These are phyloP conservation scores for Drosophila bipectinata DNA, from an alignment of 1,140 invertebrate genomes.

Conservation along the genomic window DNA sequence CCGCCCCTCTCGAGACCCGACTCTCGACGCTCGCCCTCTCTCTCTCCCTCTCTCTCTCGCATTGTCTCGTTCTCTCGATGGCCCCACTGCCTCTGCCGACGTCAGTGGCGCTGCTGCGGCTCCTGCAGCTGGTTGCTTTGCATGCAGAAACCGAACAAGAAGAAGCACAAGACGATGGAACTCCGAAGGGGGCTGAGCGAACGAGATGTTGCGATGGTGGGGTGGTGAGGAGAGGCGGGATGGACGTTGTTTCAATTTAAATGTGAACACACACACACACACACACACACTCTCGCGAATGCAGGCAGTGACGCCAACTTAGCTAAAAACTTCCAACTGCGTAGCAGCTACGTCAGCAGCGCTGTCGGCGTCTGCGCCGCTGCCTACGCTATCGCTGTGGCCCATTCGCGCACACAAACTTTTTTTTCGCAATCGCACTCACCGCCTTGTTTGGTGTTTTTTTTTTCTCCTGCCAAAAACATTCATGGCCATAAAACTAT, in stretches of 20 bases:
- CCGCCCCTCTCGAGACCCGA: conserved; percentile 17
- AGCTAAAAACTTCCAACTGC: conserved; percentile 77
- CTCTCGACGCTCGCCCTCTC: background rate
- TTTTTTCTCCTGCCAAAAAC: conserved; percentile 3
- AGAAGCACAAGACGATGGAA: conserved; percentile 2
- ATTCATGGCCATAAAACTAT: background rate
- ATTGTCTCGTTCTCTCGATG: conserved; percentile 7
- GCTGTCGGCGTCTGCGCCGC: conserved; percentile 22
- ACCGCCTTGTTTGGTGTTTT: conserved; percentile 26
- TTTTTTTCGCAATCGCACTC: conserved; percentile 25
- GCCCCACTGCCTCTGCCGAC: conserved; percentile 5
- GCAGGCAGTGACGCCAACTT: conserved; percentile 58
- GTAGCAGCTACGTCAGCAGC: conserved; percentile 52
- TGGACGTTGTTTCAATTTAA: conserved; percentile 74
- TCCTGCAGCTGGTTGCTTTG: conserved; percentile 23
- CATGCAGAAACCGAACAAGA: conserved; percentile 23
- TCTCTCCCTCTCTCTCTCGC: conserved; percentile 4
- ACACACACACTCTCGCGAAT: conserved; percentile 30
- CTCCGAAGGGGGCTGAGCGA: background rate
- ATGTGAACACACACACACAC: conserved; percentile 39
- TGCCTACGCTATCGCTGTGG: conserved; percentile 25
- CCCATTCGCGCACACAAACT: conserved; percentile 35
- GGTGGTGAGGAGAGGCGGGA: background rate
- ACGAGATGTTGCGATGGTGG: background rate
- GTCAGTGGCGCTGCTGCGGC: conserved; percentile 8